Conservation (phyloP, 2,888 invertebrate genomes). For the Netelia melanura region DNA sequence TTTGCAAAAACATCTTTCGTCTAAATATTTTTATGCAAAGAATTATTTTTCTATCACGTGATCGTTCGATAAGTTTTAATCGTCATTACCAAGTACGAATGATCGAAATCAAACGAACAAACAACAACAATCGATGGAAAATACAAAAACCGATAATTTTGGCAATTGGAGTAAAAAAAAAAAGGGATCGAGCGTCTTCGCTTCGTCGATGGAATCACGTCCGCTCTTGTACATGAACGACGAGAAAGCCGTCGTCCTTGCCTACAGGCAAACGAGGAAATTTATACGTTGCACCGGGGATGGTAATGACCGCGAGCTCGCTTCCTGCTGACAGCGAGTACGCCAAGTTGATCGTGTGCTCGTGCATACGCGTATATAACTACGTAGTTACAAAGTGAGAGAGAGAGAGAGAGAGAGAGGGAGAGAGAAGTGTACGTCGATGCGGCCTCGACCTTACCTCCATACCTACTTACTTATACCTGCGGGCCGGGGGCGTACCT, state of each 20-base stretch:
- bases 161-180: background rate
- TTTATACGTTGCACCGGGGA: conserved; percentile 65
- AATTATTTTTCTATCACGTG: too few species aligned
- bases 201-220: conserved; percentile 17
- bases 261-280: conserved; percentile 63
- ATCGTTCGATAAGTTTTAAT: too few species aligned
- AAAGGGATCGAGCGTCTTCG: conserved; percentile 13
- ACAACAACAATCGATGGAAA: background rate
- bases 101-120: too few species aligned
- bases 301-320: conserved; percentile 66
- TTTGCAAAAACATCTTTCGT: too few species aligned
- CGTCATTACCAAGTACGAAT: too few species aligned
- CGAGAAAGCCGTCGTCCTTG: conserved; percentile 67
- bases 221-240: background rate
- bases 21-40: too few species aligned
- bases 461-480: conserved; percentile 80
- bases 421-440: conserved; percentile 54
- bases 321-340: conserved; percentile 60
- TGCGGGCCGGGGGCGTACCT: conserved; percentile 66
- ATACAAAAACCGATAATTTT: background rate
- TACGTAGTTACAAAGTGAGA: background rate
- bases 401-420: conserved; percentile 34
- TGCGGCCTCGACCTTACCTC: conserved; percentile 80
- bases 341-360: conserved; percentile 35
- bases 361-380: conserved; percentile 23